Evolutionary conservation across 2,113 vertebrate species (phyloP).

Genomic region (Craseonycteris thonglongyai): DNA sequence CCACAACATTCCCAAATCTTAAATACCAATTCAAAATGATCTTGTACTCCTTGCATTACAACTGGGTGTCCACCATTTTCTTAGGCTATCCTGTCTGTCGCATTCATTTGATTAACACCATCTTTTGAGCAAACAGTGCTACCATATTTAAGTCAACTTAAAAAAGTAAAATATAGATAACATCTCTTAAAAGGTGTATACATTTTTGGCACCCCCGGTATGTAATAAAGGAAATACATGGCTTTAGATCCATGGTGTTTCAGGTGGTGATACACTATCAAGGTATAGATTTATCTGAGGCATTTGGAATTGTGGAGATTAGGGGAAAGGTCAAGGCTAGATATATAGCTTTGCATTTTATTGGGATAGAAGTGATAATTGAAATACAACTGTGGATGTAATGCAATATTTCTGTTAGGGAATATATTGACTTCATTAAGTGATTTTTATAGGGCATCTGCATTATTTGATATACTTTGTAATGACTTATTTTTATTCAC

Average conservation of each 20-base stretch:
- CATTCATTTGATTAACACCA: too few species aligned
- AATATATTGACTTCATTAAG: background rate
- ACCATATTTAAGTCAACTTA: too few species aligned
- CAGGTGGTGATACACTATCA: background rate
- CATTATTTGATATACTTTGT: background rate
- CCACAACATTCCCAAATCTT: too few species aligned
- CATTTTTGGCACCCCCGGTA: too few species aligned
- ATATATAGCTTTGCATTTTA: background rate
- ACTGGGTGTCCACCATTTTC: too few species aligned
- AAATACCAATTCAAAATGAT: too few species aligned
- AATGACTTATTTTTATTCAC: constrained; percentile 19
- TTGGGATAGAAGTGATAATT: background rate
- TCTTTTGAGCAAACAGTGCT: too few species aligned
- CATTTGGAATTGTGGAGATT: constrained; percentile 6
- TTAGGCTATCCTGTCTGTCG: too few species aligned
- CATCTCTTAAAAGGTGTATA: too few species aligned
- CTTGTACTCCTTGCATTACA: too few species aligned
- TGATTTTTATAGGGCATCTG: constrained; percentile 15
- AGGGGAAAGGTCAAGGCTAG: background rate
- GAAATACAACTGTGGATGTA: background rate
- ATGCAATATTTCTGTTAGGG: background rate
- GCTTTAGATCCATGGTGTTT: background rate
- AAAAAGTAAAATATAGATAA: too few species aligned
- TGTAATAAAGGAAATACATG: background rate
- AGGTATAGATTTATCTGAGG: background rate